Percentiles rank a stretch among this genome's conserved stretches.
phyloP scores from a whole-genome alignment of 2,888 invertebrate species.

The Sussaba pulchella region DNA sequence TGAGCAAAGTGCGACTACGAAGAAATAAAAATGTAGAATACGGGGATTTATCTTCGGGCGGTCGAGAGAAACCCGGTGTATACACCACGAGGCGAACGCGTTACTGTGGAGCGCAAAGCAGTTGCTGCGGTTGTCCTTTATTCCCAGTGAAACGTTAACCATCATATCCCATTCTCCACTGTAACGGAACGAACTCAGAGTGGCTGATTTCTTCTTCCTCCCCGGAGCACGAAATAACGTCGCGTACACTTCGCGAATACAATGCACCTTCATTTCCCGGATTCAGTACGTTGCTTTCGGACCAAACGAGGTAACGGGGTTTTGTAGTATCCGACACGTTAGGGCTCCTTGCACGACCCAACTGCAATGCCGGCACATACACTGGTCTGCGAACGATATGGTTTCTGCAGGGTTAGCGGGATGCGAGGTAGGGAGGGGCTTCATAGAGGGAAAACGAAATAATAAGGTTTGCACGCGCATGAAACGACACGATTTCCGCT shows the following conservation, averaged over 20 bases:
- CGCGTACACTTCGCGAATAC: slow-evolving; percentile 27
- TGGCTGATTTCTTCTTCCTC: slow-evolving; percentile 24
- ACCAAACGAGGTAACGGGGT: slow-evolving; percentile 12
- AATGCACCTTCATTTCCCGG: slow-evolving; percentile 16
- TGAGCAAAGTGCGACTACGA: slow-evolving; percentile 4
- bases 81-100: slow-evolving; percentile 22
- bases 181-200: slow-evolving; percentile 24
- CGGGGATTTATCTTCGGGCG: slow-evolving; percentile 57
- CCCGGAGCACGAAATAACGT: slow-evolving; percentile 5
- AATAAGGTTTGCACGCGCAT: slow-evolving; percentile 75
- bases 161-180: slow-evolving; percentile 4
- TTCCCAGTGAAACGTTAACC: slow-evolving; percentile 52
- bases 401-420: slow-evolving; percentile 23
- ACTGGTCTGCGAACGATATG: slow-evolving; percentile 44
- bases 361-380: slow-evolving; percentile 13
- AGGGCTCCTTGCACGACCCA: slow-evolving; percentile 68
- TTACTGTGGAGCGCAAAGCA: slow-evolving; percentile 21
- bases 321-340: slow-evolving; percentile 44
- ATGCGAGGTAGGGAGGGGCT: slow-evolving; percentile 49
- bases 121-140: slow-evolving; percentile 48
- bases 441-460: slow-evolving; percentile 77
- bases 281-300: slow-evolving; percentile 33
- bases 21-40: slow-evolving; percentile 31
- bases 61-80: slow-evolving; percentile 34
- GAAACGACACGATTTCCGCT: slow-evolving; percentile 72